Percentiles rank a stretch among this genome's conserved stretches.
Conservation (phyloP, 2,113 vertebrate species). For the Gallinago jamesoni region DNA sequence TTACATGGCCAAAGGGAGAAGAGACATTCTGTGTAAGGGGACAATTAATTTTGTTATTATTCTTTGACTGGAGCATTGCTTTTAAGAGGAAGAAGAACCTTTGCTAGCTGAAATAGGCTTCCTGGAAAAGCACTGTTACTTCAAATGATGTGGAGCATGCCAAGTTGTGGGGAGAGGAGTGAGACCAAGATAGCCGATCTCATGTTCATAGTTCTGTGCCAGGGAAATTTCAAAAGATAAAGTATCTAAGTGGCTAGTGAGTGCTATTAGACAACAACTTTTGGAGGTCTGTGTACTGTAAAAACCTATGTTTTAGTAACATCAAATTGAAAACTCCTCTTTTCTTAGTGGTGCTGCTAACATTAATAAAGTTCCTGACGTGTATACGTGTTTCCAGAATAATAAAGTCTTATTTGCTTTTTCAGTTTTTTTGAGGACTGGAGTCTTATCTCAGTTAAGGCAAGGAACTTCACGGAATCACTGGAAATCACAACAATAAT, state of each 20-base stretch:
- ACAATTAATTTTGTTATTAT: background rate
- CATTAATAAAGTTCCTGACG: background rate
- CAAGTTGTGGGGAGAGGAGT: background rate
- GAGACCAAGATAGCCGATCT: background rate
- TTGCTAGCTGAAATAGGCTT: background rate
- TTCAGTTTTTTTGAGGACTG: background rate
- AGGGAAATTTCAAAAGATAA: background rate
- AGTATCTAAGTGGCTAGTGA: background rate
- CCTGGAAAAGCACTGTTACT: background rate
- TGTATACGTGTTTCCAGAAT: background rate
- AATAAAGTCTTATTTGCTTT: background rate
- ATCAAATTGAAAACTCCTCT: background rate
- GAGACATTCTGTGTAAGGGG: background rate
- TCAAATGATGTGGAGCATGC: background rate
- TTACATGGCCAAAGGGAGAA: background rate
- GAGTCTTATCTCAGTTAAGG: background rate
- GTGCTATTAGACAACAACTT: background rate
- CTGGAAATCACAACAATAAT: background rate
- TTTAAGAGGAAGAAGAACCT: background rate
- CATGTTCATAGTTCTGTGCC: rapidly evolving
- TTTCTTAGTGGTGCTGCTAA: background rate
- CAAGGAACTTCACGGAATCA: background rate
- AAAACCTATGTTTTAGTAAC: background rate
- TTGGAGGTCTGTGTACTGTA: background rate
- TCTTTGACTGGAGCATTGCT: background rate